phyloP scores from a whole-genome alignment of 2,888 invertebrate species.

The Rotaria sp. region DNA sequence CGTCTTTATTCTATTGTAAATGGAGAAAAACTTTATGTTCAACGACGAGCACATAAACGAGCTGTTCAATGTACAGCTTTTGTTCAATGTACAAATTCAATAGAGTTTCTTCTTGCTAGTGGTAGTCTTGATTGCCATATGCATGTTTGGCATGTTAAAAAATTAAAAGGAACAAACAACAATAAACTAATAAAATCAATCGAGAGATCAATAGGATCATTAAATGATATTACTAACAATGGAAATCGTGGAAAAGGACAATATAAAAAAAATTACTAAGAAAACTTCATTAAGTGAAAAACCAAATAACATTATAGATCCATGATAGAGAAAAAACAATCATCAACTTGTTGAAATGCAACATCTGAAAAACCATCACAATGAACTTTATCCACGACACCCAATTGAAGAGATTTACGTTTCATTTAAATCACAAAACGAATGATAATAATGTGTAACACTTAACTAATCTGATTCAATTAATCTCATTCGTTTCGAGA shows the following conservation, averaged over 20 bases:
- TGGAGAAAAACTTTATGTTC: not conserved
- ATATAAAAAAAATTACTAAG: not conserved
- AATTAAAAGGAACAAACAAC: not conserved
- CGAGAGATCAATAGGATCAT: not conserved
- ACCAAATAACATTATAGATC: not conserved
- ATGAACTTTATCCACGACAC: not conserved
- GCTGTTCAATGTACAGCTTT: not conserved
- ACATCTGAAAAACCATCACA: not conserved
- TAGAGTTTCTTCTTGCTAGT: not conserved
- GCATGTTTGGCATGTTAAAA: not conserved
- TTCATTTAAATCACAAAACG: too few relatives aligned
- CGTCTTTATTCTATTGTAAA: constrained; percentile 64
- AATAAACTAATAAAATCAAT: not conserved
- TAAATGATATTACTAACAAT: not conserved
- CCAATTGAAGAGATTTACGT: not conserved
- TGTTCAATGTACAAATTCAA: not conserved
- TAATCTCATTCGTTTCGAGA: too few relatives aligned
- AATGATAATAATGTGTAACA: not conserved
- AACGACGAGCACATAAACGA: not conserved
- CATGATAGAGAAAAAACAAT: not conserved
- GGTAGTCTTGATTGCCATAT: not conserved
- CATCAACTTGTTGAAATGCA: not conserved
- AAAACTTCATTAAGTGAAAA: not conserved
- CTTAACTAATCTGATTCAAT: not conserved
- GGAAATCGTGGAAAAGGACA: not conserved